Conservation (phyloP, 2,113 vertebrate species). For the Catagonus wagneri region DNA sequence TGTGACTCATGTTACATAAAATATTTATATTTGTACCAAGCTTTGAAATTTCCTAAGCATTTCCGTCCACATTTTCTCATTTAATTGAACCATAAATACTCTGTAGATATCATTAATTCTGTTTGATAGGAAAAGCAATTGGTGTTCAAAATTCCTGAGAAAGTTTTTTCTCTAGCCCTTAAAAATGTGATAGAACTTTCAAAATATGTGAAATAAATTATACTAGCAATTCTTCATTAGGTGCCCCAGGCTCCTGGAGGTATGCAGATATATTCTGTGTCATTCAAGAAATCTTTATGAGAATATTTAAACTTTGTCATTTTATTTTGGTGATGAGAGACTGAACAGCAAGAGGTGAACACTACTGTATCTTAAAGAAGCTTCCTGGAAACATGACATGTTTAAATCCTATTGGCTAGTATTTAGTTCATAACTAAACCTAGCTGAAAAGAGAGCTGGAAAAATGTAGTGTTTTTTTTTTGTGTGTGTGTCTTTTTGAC, state of each 20-base stretch:
- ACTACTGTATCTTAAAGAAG: not conserved
- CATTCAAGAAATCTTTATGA: not conserved
- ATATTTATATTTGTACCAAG: not conserved
- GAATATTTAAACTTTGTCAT: not conserved
- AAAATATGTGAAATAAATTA: not conserved
- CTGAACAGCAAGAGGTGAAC: not conserved
- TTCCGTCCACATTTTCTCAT: not conserved
- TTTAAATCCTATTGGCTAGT: not conserved
- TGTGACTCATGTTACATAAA: constrained; percentile 3
- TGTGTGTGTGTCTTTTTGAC: no score
- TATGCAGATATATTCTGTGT: not conserved
- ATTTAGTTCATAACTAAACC: not conserved
- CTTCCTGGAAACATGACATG: not conserved
- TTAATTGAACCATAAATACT: constrained; percentile 37
- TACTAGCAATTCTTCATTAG: not conserved
- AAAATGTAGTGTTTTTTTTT: not conserved
- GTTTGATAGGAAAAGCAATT: constrained; percentile 22
- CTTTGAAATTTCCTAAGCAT: constrained; percentile 26
- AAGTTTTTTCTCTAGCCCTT: not conserved
- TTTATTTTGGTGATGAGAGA: not conserved
- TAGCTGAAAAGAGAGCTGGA: not conserved
- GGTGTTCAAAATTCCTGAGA: not conserved
- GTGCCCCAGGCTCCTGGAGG: not conserved
- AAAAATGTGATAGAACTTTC: not conserved
- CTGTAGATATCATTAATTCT: not conserved